Conservation (phyloP, 2,797 vertebrate genomes). For the Clarias pachynema region DNA sequence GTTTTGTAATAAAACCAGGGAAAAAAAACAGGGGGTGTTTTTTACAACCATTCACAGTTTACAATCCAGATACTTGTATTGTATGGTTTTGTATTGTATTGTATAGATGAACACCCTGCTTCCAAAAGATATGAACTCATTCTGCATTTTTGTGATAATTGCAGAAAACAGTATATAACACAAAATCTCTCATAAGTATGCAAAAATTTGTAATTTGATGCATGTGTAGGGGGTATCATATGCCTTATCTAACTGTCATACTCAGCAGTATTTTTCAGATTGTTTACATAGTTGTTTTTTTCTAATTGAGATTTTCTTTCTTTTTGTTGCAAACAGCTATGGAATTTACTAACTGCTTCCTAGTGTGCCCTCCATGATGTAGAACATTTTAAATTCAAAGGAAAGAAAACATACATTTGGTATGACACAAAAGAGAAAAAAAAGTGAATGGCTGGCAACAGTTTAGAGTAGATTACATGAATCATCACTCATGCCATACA, state of each 20-base stretch:
- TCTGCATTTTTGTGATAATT: background rate
- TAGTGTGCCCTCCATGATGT: background rate
- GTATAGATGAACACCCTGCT: background rate
- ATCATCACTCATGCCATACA: constrained; percentile 5
- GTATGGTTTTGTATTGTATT: background rate
- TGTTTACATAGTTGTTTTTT: background rate
- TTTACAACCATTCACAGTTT: background rate
- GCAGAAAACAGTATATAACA: background rate
- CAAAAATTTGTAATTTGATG: background rate
- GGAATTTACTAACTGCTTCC: background rate
- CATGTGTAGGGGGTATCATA: background rate
- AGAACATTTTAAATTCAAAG: background rate
- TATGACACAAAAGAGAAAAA: constrained; percentile 17
- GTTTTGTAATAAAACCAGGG: too few species aligned
- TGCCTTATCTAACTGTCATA: background rate
- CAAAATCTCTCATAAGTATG: background rate
- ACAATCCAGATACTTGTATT: background rate
- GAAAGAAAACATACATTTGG: background rate
- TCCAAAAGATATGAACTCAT: background rate
- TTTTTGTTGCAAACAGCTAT: background rate
- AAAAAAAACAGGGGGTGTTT: background rate
- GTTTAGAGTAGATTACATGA: constrained; percentile 49
- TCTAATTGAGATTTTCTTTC: background rate
- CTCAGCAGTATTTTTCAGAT: background rate
- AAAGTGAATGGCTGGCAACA: constrained; percentile 30